Percentiles rank a stretch among this genome's conserved stretches.
Evolutionary conservation across 2,888 invertebrate species (phyloP).

Genomic region (Hofmannophila pseudospretella): DNA sequence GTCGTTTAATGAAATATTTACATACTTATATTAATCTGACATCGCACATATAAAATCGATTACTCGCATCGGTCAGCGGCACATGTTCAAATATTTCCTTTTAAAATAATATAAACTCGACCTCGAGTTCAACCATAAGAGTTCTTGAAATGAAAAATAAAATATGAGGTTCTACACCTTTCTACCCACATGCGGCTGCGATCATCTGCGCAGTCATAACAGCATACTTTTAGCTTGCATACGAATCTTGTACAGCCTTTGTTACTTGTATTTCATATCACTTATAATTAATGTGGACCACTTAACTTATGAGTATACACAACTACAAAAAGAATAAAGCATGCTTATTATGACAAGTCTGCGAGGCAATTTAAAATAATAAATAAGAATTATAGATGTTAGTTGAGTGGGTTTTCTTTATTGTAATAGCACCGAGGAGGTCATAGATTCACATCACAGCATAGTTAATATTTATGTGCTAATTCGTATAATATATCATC

Average conservation of each 20-base stretch:
- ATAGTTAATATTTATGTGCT: no score
- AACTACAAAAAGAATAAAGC: constrained; percentile 2
- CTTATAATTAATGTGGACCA: constrained; percentile 12
- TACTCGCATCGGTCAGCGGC: no score
- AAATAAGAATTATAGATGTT: no score
- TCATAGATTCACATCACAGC: no score
- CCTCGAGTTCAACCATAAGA: constrained; percentile 5
- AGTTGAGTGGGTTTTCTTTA: constrained; percentile 5
- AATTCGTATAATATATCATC: no score
- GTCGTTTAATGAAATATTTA: no score
- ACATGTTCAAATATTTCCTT: no score
- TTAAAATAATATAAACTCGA: no score
- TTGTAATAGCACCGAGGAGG: no score
- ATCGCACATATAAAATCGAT: no score
- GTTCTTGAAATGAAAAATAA: constrained; percentile 7
- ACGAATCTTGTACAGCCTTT: constrained; percentile 9
- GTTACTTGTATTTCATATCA: constrained; percentile 8
- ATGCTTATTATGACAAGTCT: constrained; percentile 7
- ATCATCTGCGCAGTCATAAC: constrained; percentile 7
- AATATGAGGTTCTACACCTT: constrained; percentile 2
- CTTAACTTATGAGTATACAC: constrained; percentile 3
- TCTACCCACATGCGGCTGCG: constrained; percentile 11
- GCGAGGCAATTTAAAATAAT: constrained; percentile 6
- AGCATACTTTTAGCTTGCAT: constrained; percentile 6
- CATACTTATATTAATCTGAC: no score